Evolutionary conservation across 2,888 invertebrate species (phyloP).

Genomic region (Drosophila paranaensis): DNA sequence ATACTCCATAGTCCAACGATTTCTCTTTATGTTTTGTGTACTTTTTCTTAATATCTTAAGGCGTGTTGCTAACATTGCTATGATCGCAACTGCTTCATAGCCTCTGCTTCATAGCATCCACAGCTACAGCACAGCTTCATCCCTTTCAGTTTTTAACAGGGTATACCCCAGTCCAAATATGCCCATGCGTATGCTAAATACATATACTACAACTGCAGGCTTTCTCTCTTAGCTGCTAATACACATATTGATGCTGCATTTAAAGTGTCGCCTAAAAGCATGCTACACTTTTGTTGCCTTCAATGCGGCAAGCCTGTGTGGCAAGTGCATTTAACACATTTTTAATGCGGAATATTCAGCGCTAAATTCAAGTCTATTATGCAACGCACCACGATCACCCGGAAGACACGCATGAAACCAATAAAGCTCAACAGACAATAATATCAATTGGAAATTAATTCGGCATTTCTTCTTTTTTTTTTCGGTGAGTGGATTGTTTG

Average conservation of each 20-base stretch:
- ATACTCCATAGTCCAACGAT: too few relatives aligned
- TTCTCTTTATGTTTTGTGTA: too few relatives aligned
- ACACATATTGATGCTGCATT: background rate
- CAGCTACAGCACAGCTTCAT: too few relatives aligned
- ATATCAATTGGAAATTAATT: constrained; percentile 44
- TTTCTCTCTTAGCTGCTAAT: background rate
- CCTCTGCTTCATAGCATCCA: too few relatives aligned
- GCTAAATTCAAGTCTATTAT: constrained; percentile 25
- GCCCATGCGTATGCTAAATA: background rate
- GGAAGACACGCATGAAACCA: constrained; percentile 63
- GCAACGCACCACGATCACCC: constrained; percentile 34
- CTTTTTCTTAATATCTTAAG: too few relatives aligned
- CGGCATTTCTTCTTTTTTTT: constrained; percentile 13
- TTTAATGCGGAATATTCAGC: constrained; percentile 51
- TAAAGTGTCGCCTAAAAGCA: constrained; percentile 41
- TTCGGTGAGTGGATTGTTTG: constrained; percentile 11
- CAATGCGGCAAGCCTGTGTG: background rate
- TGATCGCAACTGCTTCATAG: too few relatives aligned
- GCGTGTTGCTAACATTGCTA: too few relatives aligned
- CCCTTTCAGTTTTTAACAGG: too few relatives aligned
- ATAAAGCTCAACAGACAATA: constrained; percentile 48
- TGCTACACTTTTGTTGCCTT: constrained; percentile 26
- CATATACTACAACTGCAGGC: background rate
- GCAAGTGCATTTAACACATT: constrained; percentile 32
- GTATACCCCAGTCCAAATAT: background rate